A percentile compares a stretch with the other conserved stretches of the same genome.
Conservation (phyloP, 2,888 invertebrate species). For the Lepidocyrtoides sp. region DNA sequence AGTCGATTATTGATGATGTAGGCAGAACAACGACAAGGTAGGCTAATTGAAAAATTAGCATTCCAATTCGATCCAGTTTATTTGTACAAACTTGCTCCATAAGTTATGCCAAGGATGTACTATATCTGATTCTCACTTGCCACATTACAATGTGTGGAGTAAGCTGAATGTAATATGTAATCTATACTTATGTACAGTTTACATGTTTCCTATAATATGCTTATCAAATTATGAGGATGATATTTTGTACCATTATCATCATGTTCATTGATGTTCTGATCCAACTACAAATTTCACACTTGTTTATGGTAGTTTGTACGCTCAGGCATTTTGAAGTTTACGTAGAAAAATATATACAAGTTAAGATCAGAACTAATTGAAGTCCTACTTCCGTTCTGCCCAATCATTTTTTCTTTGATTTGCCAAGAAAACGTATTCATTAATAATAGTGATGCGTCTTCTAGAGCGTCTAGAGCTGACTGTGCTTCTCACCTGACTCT, state of each 20-base stretch:
- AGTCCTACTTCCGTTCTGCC: slow-evolving; percentile 45
- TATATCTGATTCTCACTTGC: neutral
- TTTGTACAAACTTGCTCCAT: slow-evolving; percentile 1
- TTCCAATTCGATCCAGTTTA: slow-evolving; percentile 38
- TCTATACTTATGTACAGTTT: neutral
- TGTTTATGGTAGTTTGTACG: neutral
- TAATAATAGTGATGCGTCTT: neutral
- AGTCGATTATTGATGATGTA: neutral
- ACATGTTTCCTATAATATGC: neutral
- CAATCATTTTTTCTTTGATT: slow-evolving; percentile 59
- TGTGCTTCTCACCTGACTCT: neutral
- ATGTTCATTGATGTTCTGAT: slow-evolving; percentile 26
- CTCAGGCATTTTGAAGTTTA: neutral
- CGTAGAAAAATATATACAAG: slow-evolving; percentile 21
- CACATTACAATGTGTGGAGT: neutral
- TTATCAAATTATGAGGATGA: slow-evolving; percentile 1
- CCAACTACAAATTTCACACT: slow-evolving; percentile 42
- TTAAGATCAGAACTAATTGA: slow-evolving; percentile 44
- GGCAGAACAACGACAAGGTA: neutral
- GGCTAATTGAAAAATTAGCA: slow-evolving; percentile 57
- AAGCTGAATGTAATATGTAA: neutral
- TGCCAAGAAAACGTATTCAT: slow-evolving; percentile 51
- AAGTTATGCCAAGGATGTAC: neutral
- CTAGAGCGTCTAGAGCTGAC: neutral
- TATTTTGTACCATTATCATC: slow-evolving; percentile 7